Percentiles rank a stretch among this genome's conserved stretches.
These are phyloP conservation scores for Cladopsammia gracilis DNA, from an alignment of 64 coral and sea anemone species.

Conservation along the genomic window DNA sequence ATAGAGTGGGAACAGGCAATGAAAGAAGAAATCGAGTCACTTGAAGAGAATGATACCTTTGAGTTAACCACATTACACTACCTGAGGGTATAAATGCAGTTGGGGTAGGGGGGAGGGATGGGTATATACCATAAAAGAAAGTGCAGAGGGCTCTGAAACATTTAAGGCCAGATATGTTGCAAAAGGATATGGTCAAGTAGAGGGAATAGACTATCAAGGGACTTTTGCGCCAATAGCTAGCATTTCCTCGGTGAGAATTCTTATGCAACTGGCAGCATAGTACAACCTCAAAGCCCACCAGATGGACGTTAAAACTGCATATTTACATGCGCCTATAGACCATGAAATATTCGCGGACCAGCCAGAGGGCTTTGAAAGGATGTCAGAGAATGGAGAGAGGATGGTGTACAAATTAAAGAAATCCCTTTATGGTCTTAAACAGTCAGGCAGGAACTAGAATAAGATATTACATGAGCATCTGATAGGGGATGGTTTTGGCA, in stretches of 20 bases:
- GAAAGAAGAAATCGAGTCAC: neutral
- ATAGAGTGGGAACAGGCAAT: too few relatives aligned
- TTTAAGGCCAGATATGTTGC: slow-evolving; percentile 68
- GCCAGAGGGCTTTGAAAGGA: slow-evolving; percentile 56
- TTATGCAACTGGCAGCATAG: slow-evolving; percentile 53
- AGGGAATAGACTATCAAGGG: slow-evolving; percentile 40
- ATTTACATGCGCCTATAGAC: slow-evolving; percentile 53
- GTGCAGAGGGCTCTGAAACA: slow-evolving; percentile 33
- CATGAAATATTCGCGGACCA: slow-evolving; percentile 62
- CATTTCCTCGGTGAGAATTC: slow-evolving; percentile 35
- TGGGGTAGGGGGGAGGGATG: neutral
- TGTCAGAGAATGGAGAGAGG: slow-evolving; percentile 28
- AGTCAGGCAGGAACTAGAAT: slow-evolving; percentile 56
- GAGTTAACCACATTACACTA: slow-evolving; percentile 4
- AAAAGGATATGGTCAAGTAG: slow-evolving; percentile 56
- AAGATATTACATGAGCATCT: slow-evolving; percentile 26
- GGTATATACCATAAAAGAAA: slow-evolving; percentile 41
- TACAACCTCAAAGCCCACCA: slow-evolving; percentile 45
- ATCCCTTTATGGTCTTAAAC: slow-evolving; percentile 65
- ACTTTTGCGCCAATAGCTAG: slow-evolving; percentile 52
- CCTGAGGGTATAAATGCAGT: slow-evolving; percentile 27
- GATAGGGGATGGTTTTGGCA: slow-evolving; percentile 36
- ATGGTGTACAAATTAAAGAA: slow-evolving; percentile 65
- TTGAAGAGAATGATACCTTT: slow-evolving; percentile 46
- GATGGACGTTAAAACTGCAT: slow-evolving; percentile 52